A percentile compares a stretch with the other conserved stretches of the same genome.
Conservation (phyloP, 2,113 vertebrate genomes). For the Pithys albifrons region DNA sequence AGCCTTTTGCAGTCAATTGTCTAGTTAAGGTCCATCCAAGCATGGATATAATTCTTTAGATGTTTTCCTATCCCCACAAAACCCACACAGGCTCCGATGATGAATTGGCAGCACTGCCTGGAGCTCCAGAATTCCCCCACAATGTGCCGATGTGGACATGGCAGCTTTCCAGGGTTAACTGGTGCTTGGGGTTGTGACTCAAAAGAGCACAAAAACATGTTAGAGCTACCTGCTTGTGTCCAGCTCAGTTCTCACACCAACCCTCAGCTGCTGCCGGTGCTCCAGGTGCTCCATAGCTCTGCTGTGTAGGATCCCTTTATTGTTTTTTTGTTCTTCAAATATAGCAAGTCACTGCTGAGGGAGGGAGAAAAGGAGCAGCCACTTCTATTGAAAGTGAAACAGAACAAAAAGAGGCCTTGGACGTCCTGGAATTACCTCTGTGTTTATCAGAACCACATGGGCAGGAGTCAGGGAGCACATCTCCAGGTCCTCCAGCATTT, state of each 20-base stretch:
- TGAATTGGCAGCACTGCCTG: accelerated
- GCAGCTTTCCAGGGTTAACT: background rate
- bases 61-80: background rate
- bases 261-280: background rate
- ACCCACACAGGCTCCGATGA: background rate
- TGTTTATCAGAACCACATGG: slow-evolving; percentile 55
- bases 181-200: background rate
- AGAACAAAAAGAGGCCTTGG: background rate
- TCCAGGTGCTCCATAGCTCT: background rate
- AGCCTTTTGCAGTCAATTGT: background rate
- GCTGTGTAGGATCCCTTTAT: accelerated
- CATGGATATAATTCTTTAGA: background rate
- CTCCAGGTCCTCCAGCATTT: background rate
- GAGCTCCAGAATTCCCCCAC: background rate
- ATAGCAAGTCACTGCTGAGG: background rate
- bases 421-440: slow-evolving; percentile 61
- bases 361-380: background rate
- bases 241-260: accelerated
- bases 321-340: background rate
- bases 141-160: accelerated
- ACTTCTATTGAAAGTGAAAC: background rate
- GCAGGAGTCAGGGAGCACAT: slow-evolving; percentile 30
- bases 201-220: background rate
- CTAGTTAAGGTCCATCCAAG: background rate
- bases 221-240: background rate